Base-by-base conservation (phyloP, 2,113 vertebrate species). In the Dasyurus viverrinus region DNA sequence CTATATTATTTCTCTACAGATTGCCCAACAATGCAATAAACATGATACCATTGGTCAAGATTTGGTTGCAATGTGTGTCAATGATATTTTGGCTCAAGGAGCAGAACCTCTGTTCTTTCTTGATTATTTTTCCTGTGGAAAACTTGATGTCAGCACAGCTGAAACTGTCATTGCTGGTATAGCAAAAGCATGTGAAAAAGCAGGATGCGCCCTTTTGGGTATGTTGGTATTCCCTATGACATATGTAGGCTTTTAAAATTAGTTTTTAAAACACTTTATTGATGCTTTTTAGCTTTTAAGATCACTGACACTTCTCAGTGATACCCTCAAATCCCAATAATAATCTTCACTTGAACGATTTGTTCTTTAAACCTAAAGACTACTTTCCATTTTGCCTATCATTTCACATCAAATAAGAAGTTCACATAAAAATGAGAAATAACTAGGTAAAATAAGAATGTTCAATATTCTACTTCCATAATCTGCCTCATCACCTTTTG, bases 51-150 rank as follows among this genome's bases (percentile, higher is more conserved):
- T 99, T 42, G 99, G 99, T 55, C 99, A 99, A 96, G 99, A 99
- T 96, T 98, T 99, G 98, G 99, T 99, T 53, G 99, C 99, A 47
- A 99, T 99, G 99, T 99, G 99, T 90, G 99, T 99, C 89, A 99
- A 99, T 26, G 99, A 99, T 8, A 99, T 99, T 95, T 97, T 99
- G 97, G 99, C 99, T 26, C 99, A 99, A 95, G 99, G 99, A 2
- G 99, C 99, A 0, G 99, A 99, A 97, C 99, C 99, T 0, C 99
- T 99, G 91, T 99, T 99, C 98, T 99, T 99, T 98, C 99, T 99
- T 0, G 99, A 99, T 97, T 99, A 99, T 95, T 99, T 99, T 97
- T 99, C 99, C 97, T 99, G 99, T 53, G 99, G 99, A n/a, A 98
- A 97, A 46, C 98, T 99, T n/a, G 99, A 99, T 0, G 98, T 99